phyloP scores from a whole-genome alignment of 1,140 invertebrate species.

The Drosophila murphyi region DNA sequence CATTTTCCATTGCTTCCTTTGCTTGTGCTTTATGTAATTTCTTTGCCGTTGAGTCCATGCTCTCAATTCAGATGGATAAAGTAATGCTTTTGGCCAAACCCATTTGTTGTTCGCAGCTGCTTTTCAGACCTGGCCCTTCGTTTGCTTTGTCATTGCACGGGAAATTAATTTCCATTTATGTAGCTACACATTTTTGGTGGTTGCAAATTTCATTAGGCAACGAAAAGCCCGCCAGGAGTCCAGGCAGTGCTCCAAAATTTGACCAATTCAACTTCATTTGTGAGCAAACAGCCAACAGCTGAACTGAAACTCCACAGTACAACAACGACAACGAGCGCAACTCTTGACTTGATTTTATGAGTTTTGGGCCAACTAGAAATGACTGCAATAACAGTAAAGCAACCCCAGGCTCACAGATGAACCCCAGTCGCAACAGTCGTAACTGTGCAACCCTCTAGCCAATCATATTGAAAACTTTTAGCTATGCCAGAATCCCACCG shows the following conservation, averaged over 20 bases:
- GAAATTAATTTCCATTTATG: constrained; percentile 75
- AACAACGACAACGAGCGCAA: constrained; percentile 45
- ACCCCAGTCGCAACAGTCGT: constrained; percentile 28
- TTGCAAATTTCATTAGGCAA: constrained; percentile 72
- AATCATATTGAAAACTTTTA: constrained; percentile 77
- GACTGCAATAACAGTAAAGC: constrained; percentile 77
- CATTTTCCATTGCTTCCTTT: neutral
- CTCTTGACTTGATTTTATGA: constrained; percentile 77
- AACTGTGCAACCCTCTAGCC: constrained; percentile 49
- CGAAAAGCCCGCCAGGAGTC: neutral
- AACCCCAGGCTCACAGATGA: constrained; percentile 40
- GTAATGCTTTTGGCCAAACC: constrained; percentile 32
- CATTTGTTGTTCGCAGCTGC: constrained; percentile 50
- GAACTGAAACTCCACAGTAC: constrained; percentile 25
- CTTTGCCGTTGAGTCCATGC: constrained; percentile 2
- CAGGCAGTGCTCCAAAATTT: neutral
- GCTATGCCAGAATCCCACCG: neutral
- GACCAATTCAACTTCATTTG: constrained; percentile 48
- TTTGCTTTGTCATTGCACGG: constrained; percentile 67
- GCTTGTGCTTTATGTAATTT: constrained; percentile 20
- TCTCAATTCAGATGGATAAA: constrained; percentile 26
- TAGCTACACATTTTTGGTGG: constrained; percentile 70
- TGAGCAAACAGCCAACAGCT: constrained; percentile 28
- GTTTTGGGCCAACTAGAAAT: constrained; percentile 75
- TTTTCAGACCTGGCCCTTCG: constrained; percentile 6